A percentile compares a stretch with the other conserved stretches of the same genome.
Conservation (phyloP, 1,140 invertebrate species). For the Bicyclus anynana region DNA sequence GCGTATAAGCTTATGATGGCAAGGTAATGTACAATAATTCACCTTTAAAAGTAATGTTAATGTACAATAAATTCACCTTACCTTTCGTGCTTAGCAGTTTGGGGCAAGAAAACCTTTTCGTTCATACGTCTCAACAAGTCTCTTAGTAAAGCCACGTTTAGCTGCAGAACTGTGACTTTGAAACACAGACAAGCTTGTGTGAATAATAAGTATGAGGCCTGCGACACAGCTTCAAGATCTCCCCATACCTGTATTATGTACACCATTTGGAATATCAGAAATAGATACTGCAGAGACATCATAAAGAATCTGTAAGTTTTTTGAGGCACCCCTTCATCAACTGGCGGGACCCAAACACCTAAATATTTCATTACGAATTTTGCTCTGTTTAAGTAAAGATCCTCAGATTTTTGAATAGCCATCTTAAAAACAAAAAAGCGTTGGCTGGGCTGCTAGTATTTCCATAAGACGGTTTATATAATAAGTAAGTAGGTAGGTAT, state of each 20-base stretch:
- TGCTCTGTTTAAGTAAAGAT: constrained; percentile 55
- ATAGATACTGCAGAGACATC: constrained; percentile 56
- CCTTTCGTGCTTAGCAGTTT: constrained; percentile 43
- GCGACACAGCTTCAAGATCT: constrained; percentile 56
- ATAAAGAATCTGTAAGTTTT: constrained; percentile 54
- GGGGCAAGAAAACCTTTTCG: constrained; percentile 45
- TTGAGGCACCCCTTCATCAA: constrained; percentile 29
- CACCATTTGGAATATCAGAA: constrained; percentile 59
- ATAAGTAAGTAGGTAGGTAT: neutral
- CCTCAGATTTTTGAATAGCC: constrained; percentile 31
- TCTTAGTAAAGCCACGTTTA: constrained; percentile 41
- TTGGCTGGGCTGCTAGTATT: neutral
- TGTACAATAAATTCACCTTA: too few relatives aligned
- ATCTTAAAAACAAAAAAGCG: constrained; percentile 10
- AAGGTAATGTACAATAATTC: too few relatives aligned
- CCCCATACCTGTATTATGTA: constrained; percentile 59
- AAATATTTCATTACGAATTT: constrained; percentile 60
- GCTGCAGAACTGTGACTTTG: constrained; percentile 57
- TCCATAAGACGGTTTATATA: neutral
- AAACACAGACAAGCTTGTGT: constrained; percentile 65
- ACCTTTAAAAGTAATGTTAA: too few relatives aligned
- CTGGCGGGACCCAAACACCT: constrained; percentile 55
- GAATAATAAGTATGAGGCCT: constrained; percentile 59
- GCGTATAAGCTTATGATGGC: too few relatives aligned
- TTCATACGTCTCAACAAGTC: constrained; percentile 51